These are phyloP conservation scores for Denticeps clupeoides DNA, from an alignment of 2,797 vertebrate genomes.

Conservation along the genomic window DNA sequence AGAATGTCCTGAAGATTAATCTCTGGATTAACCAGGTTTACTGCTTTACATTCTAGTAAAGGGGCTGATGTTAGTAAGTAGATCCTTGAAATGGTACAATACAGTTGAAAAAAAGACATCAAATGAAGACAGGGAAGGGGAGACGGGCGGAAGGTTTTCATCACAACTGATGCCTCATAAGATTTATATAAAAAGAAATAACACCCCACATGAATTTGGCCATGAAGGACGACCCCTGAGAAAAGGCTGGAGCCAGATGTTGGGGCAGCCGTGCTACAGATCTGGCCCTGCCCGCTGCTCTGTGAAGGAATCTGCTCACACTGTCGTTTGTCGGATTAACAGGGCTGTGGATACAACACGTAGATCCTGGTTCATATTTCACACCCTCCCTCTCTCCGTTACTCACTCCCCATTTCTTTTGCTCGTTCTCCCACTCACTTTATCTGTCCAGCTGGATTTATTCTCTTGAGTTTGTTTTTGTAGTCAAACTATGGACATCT, in stretches of 20 bases:
- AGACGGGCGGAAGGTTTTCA: too few species aligned
- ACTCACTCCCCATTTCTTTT: background rate
- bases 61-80: too few species aligned
- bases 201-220: constrained; percentile 50
- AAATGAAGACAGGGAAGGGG: too few species aligned
- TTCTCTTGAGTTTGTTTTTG: constrained; percentile 49
- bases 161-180: too few species aligned
- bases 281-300: constrained; percentile 16
- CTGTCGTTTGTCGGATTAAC: constrained; percentile 59
- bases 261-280: too few species aligned
- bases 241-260: constrained; percentile 49
- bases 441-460: constrained; percentile 29
- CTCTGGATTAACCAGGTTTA: too few species aligned
- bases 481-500: constrained; percentile 47
- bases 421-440: background rate
- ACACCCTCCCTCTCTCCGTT: background rate
- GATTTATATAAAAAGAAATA: too few species aligned
- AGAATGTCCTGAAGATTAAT: too few species aligned
- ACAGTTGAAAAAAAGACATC: too few species aligned
- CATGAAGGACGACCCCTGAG: constrained; percentile 34
- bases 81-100: too few species aligned
- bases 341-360: constrained; percentile 51
- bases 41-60: too few species aligned
- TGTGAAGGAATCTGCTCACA: constrained; percentile 58
- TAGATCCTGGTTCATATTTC: constrained; percentile 48